Base-by-base conservation (phyloP, 2,888 invertebrate genomes). In the Volucella zonaria region DNA sequence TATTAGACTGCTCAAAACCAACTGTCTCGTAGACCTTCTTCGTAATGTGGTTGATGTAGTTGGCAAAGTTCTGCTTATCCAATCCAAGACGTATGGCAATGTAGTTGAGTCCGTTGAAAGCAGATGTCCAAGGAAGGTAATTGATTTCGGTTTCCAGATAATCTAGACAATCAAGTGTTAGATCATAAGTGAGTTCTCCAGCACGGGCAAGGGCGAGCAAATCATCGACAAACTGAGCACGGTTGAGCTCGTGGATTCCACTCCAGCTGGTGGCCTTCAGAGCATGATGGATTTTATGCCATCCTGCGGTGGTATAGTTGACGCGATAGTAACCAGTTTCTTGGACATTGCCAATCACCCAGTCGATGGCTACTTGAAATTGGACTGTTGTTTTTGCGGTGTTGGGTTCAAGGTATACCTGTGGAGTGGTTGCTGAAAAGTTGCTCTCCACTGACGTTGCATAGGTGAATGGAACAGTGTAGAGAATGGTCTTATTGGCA, bases 211-310 rank as follows among this genome's bases (percentile, higher is more conserved):
- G 93, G 90, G 95, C 95, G 87, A 96, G 93, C 1, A 95, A 93
- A 90, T 98, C 98, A 88, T 97, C 96, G 11, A 98, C 93, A 31
- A 95, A 93, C 92, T 97, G 96, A 3, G 96, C 96, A 87, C 95
- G 93, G 90, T 96, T 96, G 11, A 94, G 90, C 54, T 94, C 93
- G 86, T 95, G 93, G 66, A 96, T 95, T 0, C 74, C 89, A 0
- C 87, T 81, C 43, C 93, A 93, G 15, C 91, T 86, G 31, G 92
- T 91, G 1, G 89, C 89, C n/a, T 92, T 91, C 8, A 94, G 89
- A 38, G 93, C 93, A 1, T 90, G 74, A 2, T 90, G 89, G 51
- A 94, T 93, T 15, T 92, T 90, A 1, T 92, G 87, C 95, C 95
- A 95, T 0, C 94, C 93, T 61, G 91, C 90, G 0, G 89, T 88